A percentile compares a stretch with the other conserved stretches of the same genome.
Evolutionary conservation across 2,113 vertebrate species (phyloP).

Genomic region (Cichladusa arquata): DNA sequence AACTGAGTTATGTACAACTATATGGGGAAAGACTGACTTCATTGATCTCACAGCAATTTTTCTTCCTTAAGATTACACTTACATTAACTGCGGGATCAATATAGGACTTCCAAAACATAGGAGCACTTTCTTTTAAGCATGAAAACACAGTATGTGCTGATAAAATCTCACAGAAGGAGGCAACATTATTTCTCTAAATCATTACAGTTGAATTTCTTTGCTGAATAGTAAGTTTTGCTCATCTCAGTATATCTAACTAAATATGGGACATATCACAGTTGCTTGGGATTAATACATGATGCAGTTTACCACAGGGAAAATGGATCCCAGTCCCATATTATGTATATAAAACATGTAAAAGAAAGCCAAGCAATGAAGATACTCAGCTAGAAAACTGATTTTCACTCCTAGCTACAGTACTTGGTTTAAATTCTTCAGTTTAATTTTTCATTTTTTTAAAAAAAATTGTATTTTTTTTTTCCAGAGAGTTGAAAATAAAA

Average conservation of each 20-base stretch:
- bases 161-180: not conserved
- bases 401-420: not conserved
- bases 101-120: not conserved
- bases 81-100: not conserved
- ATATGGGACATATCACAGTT: not conserved
- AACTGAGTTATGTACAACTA: not conserved
- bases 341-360: not conserved
- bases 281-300: not conserved
- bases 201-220: not conserved
- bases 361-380: not conserved
- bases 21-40: not conserved
- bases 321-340: not conserved
- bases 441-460: not conserved
- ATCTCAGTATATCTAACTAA: not conserved
- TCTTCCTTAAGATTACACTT: not conserved
- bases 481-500: not conserved
- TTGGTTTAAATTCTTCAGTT: not conserved
- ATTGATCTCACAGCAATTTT: constrained; percentile 5
- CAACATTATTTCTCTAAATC: not conserved
- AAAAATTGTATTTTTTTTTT: not conserved
- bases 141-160: not conserved
- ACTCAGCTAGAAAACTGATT: not conserved
- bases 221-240: not conserved
- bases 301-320: not conserved
- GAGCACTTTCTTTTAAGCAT: not conserved